Evolutionary conservation across 37 sponge, comb jelly and placozoan species (phyloP), one percentile per base, ranked within the genome.

Genomic region (Crambe crambe): DNA sequence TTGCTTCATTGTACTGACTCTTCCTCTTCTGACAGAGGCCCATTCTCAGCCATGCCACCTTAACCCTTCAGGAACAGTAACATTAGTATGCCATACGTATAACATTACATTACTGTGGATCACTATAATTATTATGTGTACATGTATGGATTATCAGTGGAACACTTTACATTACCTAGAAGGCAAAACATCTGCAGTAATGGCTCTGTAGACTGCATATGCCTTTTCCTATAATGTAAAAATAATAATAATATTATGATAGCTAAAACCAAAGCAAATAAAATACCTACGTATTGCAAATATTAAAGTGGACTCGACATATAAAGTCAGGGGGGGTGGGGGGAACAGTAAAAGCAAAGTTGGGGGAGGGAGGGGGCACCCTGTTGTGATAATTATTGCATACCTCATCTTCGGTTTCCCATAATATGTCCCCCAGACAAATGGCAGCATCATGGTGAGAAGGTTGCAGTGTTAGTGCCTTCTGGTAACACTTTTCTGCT

Each of bases 401-500:
- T 56, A 86, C 93, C 58, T 88, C 81, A n/a, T 85, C 76, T 34
- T 85, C 83, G 25, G 23, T 54, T 17, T 54, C 60, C 29, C 42
- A 59, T 2, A 83, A 72, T 15, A 67, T 15, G 39, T 88, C 93
- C 31, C 78, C 88, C 21, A 88, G 73, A 23, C 68, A 32, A 29
- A 79, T 77, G 20, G 76, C 86, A 25, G 89, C 89, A 39, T 72
- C 80, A 37, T 30, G 26, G 43, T 81, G 62, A 21, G 35, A 36
- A 39, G 89, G 89, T 54, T 80, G 42, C 22, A 86, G 64, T 25
- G 76, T 58, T 2, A 86, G 27, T 22, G 89, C 86, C 74, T 91
- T 95, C 73, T 70, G 57, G 42, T 86, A 95, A 60, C 95, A 95
- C 72, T 84, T 88, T 5, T 59, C 67, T 18, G 94, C 94, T 37